Evolutionary conservation across 2,113 vertebrate genomes (phyloP), one percentile per base, ranked within the genome.

Genomic region (Serinus canaria): DNA sequence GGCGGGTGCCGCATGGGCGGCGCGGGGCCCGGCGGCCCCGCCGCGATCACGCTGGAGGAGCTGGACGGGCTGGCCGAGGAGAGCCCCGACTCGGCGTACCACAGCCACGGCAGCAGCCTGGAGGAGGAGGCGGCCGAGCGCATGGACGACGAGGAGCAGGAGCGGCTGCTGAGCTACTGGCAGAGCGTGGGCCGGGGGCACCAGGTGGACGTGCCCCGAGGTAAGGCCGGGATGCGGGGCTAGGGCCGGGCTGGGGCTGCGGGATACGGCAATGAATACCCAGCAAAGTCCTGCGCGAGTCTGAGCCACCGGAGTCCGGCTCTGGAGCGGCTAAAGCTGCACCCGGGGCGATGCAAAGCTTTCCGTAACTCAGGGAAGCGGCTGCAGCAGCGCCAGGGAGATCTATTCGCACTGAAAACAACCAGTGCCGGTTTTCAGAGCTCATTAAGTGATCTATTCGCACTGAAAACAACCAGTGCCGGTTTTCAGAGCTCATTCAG

Each of bases 41-140:
- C 97, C 9, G 86, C 98, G 94, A 99, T 99, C 98, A 98, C 98
- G 1, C 98, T 99, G 96, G 99, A 99, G 81, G 98, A 99, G 67
- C 97, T 99, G 92, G 98, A 98, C 90, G 97, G 98, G 27, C 96
- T 98, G 96, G 88, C 97, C 10, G 98, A 98, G 50, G 98, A 98
- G 92, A 97, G 95, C 39, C 94, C 97, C 33, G 98, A 98, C 96
- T 98, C 98, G 3, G 98, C 96, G 22, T 92, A 95, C 90, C 93
- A 95, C 93, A 96, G 97, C 83, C 97, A 96, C 68, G 98, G 98
- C 41, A 98, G 97, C 84, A 83, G 97, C 47, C 97, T 98, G 63
- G 97, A 98, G 28, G 98, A 97, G 20, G 97, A 90, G 15, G 87
- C 72, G 12, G 87, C 73, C 20, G 94, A 95, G 87, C 69, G 95